Conservation (phyloP, 2,888 invertebrate species). For the Ophioninae sp. region DNA sequence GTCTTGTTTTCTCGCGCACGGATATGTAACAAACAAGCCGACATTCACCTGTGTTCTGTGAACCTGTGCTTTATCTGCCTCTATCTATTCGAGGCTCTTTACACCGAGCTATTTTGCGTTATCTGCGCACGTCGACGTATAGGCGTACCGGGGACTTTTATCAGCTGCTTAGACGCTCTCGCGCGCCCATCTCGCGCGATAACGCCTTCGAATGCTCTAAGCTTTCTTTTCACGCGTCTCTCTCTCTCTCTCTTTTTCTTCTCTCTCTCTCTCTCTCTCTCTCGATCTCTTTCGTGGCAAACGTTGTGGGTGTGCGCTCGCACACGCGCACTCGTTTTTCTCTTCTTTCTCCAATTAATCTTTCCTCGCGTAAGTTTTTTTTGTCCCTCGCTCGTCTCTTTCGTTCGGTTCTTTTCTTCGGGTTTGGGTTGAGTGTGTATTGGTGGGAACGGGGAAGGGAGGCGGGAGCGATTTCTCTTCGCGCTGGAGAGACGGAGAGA, state of each 20-base stretch:
- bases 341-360: constrained; percentile 43
- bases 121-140: constrained; percentile 73
- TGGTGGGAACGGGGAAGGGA: no score
- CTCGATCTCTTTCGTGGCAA: neutral
- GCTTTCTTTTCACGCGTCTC: constrained; percentile 61
- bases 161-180: constrained; percentile 79
- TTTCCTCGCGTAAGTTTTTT: constrained; percentile 18
- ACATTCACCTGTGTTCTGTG: constrained; percentile 79
- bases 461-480: constrained; percentile 37
- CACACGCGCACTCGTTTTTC: constrained; percentile 11
- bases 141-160: constrained; percentile 76
- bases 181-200: constrained; percentile 61
- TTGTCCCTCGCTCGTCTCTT: neutral
- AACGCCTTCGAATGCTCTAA: constrained; percentile 52
- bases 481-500: constrained; percentile 24
- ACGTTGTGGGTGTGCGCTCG: neutral
- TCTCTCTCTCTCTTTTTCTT: constrained; percentile 36
- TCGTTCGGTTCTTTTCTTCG: neutral
- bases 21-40: constrained; percentile 60
- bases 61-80: constrained; percentile 78
- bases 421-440: no score
- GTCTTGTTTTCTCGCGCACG: constrained; percentile 66
- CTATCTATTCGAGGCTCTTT: constrained; percentile 79
- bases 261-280: constrained; percentile 26
- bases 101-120: constrained; percentile 76